Evolutionary conservation across 1,140 invertebrate genomes (phyloP), one percentile per base, ranked within the genome.

Genomic region (Halesus radiatus): DNA sequence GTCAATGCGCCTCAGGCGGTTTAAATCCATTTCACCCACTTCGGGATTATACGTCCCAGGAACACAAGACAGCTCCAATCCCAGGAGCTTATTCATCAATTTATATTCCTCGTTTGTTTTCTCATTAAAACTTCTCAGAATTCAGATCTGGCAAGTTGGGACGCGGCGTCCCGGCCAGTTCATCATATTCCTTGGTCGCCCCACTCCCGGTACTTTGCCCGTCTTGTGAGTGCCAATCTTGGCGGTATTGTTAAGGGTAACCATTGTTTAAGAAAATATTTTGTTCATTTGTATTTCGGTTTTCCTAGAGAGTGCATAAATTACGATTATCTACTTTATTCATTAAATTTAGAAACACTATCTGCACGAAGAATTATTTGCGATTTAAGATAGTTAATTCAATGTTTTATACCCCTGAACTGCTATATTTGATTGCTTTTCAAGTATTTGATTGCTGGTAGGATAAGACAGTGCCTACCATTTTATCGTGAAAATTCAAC

Each of bases 61-160:
- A 56, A 16, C 22, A 75, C 72, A 58, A 75, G 72, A 75, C 72
- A 75, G 54, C 52, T n/a, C 13, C 16, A 75, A 75, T 75, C 72
- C 72, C 8, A 8, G 22, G 22, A 20, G 76, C 50, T 78, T 66
- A 78, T 68, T 78, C 60, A 20, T 54, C 60, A 73, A 79, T 79
- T 79, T 79, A 79, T 79, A 79, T 73, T 79, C 78, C 50, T 23
- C 56, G 64, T 73, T 79, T 79, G 78, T 79, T 79, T 79, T 79
- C 78, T 79, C 78, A 72, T 79, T 79, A 79, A 73, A 79, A 79
- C 78, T 79, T 75, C 50, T 68, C 52, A 52, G 68, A 79, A 79
- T 79, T 78, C 73, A 79, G 73, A 73, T 53, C 66, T 73, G 73
- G 73, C 78, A 73, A 60, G 62, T n/a, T 45, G 66, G 26, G 45